phyloP scores from a whole-genome alignment of 2,797 vertebrate genomes.

The Danio jaintianensis region DNA sequence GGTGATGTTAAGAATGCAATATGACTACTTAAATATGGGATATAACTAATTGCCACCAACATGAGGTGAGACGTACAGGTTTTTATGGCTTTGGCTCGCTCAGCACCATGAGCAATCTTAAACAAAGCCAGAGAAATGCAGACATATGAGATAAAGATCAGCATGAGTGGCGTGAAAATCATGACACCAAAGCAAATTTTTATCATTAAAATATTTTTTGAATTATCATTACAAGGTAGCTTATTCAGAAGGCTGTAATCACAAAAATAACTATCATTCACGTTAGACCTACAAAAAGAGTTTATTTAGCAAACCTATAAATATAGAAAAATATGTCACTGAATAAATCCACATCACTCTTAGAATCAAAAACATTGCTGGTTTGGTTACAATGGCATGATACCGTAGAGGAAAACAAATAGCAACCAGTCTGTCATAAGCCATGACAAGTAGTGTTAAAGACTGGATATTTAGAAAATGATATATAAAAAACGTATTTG shows the following conservation, averaged over 20 bases:
- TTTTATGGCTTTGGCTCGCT: slow-evolving; percentile 63
- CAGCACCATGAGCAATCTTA: slow-evolving; percentile 56
- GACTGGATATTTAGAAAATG: slow-evolving; percentile 52
- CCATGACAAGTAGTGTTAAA: slow-evolving; percentile 44
- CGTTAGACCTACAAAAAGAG: slow-evolving; percentile 70
- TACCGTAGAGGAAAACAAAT: slow-evolving; percentile 56
- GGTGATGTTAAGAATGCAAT: background rate
- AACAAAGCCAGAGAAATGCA: slow-evolving; percentile 62
- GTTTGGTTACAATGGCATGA: slow-evolving; percentile 47
- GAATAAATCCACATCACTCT: slow-evolving; percentile 19
- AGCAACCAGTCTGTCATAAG: slow-evolving; percentile 57
- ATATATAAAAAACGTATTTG: slow-evolving; percentile 55
- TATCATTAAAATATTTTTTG: slow-evolving; percentile 43
- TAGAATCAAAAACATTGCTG: slow-evolving; percentile 31
- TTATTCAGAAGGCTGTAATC: slow-evolving; percentile 62
- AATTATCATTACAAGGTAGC: slow-evolving; percentile 67
- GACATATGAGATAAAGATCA: slow-evolving; percentile 63
- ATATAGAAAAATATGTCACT: background rate
- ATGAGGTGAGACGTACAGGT: slow-evolving; percentile 71
- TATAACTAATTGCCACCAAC: slow-evolving; percentile 66
- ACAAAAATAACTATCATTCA: slow-evolving; percentile 68
- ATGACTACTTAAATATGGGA: slow-evolving; percentile 61
- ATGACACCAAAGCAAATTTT: background rate
- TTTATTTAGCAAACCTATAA: slow-evolving; percentile 55
- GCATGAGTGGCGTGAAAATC: slow-evolving; percentile 56